phyloP scores from a whole-genome alignment of 1,140 invertebrate genomes.

The Drosophila fuyamai region DNA sequence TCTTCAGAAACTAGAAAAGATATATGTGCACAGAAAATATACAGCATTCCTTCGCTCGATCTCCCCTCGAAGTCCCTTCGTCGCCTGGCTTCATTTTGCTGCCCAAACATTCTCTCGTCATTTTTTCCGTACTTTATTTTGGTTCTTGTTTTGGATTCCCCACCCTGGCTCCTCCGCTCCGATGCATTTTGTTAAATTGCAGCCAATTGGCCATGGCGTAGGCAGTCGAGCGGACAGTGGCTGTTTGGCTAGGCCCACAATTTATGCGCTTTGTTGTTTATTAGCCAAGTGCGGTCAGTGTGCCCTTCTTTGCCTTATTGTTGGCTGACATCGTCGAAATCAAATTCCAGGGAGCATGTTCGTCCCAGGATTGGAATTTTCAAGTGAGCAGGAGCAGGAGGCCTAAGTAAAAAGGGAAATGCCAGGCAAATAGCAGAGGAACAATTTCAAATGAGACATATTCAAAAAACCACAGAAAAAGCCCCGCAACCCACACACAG shows the following conservation, averaged over 20 bases:
- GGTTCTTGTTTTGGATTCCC: slow-evolving; percentile 34
- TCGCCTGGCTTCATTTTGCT: slow-evolving; percentile 15
- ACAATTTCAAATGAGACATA: slow-evolving; percentile 81
- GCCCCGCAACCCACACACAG: slow-evolving; percentile 35
- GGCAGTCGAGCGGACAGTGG: slow-evolving; percentile 28
- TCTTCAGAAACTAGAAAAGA: slow-evolving; percentile 25
- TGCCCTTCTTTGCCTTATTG: slow-evolving; percentile 23
- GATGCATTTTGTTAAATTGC: slow-evolving; percentile 83
- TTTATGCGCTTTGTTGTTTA: slow-evolving; percentile 78
- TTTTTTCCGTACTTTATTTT: slow-evolving; percentile 33
- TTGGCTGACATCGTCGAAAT: slow-evolving; percentile 53
- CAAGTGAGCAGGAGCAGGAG: neutral
- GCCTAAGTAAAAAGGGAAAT: slow-evolving; percentile 24
- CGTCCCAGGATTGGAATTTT: slow-evolving; percentile 11
- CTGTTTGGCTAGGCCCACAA: slow-evolving; percentile 31
- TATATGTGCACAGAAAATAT: slow-evolving; percentile 18
- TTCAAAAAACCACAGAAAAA: slow-evolving; percentile 72
- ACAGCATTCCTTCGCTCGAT: slow-evolving; percentile 21
- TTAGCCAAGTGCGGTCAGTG: slow-evolving; percentile 78
- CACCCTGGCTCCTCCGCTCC: slow-evolving; percentile 56
- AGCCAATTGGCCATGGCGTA: slow-evolving; percentile 79
- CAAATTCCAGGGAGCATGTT: slow-evolving; percentile 60
- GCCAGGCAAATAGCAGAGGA: slow-evolving; percentile 66
- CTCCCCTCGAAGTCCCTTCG: neutral
- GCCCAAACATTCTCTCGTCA: slow-evolving; percentile 40